These are phyloP conservation scores for Alosa alosa DNA, from an alignment of 2,113 vertebrate genomes.

Conservation along the genomic window DNA sequence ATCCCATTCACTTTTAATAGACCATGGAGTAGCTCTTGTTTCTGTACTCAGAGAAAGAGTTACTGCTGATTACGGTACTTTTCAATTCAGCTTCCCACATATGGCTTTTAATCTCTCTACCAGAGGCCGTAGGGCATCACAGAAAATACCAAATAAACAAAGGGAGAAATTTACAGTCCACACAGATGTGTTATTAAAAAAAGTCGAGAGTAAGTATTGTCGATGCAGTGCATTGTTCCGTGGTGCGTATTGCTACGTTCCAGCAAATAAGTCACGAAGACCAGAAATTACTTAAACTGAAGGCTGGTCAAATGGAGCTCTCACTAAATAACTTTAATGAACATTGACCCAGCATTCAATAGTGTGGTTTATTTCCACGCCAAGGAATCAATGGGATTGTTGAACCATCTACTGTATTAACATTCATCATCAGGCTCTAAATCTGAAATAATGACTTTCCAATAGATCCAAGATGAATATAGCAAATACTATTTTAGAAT, in stretches of 20 bases:
- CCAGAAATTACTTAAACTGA: slow-evolving; percentile 39
- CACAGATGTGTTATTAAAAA: neutral
- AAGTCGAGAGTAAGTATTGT: slow-evolving; percentile 2
- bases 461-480: slow-evolving; percentile 23
- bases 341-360: slow-evolving; percentile 47
- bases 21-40: slow-evolving; percentile 65
- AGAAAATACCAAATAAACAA: slow-evolving; percentile 23
- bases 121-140: neutral
- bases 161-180: slow-evolving; percentile 16
- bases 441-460: slow-evolving; percentile 41
- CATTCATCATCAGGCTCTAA: slow-evolving; percentile 38
- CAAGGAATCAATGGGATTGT: slow-evolving; percentile 45
- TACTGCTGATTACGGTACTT: slow-evolving; percentile 58
- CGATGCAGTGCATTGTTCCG: neutral
- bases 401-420: slow-evolving; percentile 41
- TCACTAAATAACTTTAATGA: slow-evolving; percentile 59
- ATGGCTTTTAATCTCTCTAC: slow-evolving; percentile 60
- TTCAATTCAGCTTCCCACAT: slow-evolving; percentile 63
- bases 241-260: neutral
- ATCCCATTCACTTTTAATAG: slow-evolving; percentile 69
- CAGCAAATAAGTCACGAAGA: neutral
- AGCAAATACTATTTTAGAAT: neutral
- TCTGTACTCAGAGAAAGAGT: slow-evolving; percentile 58
- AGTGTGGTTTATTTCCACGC: slow-evolving; percentile 46
- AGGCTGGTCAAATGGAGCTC: slow-evolving; percentile 49